Evolutionary conservation across 2,888 invertebrate genomes (phyloP).

Genomic region (Diarsia dahlii): DNA sequence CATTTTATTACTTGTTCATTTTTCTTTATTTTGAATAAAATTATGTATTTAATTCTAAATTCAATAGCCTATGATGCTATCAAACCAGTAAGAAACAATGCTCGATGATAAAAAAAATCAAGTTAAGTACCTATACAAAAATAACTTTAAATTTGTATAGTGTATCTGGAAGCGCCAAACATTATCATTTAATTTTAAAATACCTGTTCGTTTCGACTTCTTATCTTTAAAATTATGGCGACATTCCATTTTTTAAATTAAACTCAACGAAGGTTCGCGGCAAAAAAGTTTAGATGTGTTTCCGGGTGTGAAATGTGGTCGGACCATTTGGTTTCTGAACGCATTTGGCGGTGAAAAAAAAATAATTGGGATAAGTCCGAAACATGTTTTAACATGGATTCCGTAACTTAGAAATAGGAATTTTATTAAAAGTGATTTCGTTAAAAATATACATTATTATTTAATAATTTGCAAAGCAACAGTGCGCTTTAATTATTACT

Average conservation of each 20-base stretch:
- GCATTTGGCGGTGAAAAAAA: conserved; percentile 77
- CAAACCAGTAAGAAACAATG: neutral
- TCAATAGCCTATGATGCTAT: neutral
- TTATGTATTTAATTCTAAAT: neutral
- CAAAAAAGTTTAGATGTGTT: conserved; percentile 84
- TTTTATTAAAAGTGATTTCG: neutral
- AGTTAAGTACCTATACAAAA: neutral
- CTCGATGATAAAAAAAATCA: neutral
- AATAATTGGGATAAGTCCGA: conserved; percentile 42
- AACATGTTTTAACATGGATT: conserved; percentile 39
- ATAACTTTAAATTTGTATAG: conserved; percentile 4
- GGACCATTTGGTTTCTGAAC: conserved; percentile 82
- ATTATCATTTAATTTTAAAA: conserved; percentile 13
- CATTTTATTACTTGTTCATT: conserved; percentile 29
- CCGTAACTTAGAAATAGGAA: conserved; percentile 41
- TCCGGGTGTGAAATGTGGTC: conserved; percentile 88
- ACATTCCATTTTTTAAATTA: conserved; percentile 63
- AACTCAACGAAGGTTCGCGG: conserved; percentile 64
- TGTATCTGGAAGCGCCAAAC: conserved; percentile 13
- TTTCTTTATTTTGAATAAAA: conserved; percentile 27
- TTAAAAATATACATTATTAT: neutral
- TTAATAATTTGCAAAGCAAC: neutral
- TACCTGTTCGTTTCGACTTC: conserved; percentile 30
- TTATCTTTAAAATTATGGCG: conserved; percentile 34
- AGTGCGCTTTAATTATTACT: neutral